These are phyloP conservation scores for Neotoma lepida DNA, from an alignment of 2,113 vertebrate genomes.

Conservation along the genomic window DNA sequence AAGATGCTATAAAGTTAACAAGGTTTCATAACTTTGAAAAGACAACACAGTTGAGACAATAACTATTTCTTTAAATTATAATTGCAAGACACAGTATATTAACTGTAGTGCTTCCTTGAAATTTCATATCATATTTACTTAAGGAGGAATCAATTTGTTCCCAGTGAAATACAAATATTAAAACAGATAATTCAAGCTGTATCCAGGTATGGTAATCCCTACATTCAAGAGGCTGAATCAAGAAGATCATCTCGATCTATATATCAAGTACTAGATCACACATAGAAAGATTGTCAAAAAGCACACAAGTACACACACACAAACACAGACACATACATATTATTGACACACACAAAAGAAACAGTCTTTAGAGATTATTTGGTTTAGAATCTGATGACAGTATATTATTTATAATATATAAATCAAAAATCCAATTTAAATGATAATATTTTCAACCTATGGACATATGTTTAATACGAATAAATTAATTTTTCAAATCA, in stretches of 20 bases:
- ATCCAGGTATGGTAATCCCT: background rate
- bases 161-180: background rate
- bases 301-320: background rate
- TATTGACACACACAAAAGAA: background rate
- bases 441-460: background rate
- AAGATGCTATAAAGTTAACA: background rate
- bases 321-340: background rate
- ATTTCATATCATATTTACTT: constrained; percentile 35
- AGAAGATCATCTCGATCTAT: background rate
- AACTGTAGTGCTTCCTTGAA: constrained; percentile 35
- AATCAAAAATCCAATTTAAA: constrained; percentile 1
- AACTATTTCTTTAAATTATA: constrained; percentile 34
- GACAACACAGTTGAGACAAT: background rate
- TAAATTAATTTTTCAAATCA: constrained; percentile 48
- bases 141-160: background rate
- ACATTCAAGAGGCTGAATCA: background rate
- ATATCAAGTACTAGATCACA: no score
- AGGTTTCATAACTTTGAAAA: background rate
- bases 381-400: background rate
- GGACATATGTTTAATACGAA: background rate
- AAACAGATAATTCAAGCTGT: background rate
- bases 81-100: background rate
- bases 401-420: background rate
- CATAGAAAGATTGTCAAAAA: no score
- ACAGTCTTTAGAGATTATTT: background rate